Base-by-base conservation (phyloP, 2,888 invertebrate species). In the Tryphoninae sp. region DNA sequence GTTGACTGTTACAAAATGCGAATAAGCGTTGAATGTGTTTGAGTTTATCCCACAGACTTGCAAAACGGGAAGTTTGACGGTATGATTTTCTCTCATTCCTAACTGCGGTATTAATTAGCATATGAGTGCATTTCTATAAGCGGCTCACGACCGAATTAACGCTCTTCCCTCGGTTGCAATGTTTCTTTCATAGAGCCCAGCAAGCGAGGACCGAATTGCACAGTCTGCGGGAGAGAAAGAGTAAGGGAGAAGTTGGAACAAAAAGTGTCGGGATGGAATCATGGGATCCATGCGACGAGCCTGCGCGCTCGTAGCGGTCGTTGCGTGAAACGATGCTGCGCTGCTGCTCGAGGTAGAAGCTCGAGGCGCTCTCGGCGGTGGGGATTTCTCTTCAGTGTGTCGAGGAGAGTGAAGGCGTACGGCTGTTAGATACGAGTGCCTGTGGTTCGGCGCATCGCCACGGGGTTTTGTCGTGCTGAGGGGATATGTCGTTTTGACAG, bases 251-350 rank as follows among this genome's bases (percentile, higher is more conserved):
- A 19, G 1, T 40, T 22, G 42, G 16, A 49, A 16, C 53, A 55
- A 71, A 9, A 33, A 33, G 7, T 33, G 33, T 33, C 33, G 40
- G 13, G 26, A 51, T 40, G 40, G 26, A 16, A 59, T 59, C 53
- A 19, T 64, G 53, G 45, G 55, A 74, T 55, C 45, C 55, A 53
- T 71, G 7, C 49, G 67, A 68, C 45, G 67, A 76, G 67, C 22
- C 49, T 79, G 78, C 81, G 78, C 72, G 45, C 61, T 77, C 26
- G 59, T 40, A 42, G 22, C 26, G 62, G 59, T 53, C 59, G 40
- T 11, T 74, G 74, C 73, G 74, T 64, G 69, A 71, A 81, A 51
- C 74, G 69, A 76, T 78, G 73, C 71, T 67, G 80, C 72, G 76
- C 67, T 33, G 33, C 33, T 33, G 33, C 33, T 33, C 33, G 26